A percentile compares a stretch with the other conserved stretches of the same genome.
These are phyloP conservation scores for Onychomys arenicola DNA, from an alignment of 2,797 vertebrate genomes.

Conservation along the genomic window DNA sequence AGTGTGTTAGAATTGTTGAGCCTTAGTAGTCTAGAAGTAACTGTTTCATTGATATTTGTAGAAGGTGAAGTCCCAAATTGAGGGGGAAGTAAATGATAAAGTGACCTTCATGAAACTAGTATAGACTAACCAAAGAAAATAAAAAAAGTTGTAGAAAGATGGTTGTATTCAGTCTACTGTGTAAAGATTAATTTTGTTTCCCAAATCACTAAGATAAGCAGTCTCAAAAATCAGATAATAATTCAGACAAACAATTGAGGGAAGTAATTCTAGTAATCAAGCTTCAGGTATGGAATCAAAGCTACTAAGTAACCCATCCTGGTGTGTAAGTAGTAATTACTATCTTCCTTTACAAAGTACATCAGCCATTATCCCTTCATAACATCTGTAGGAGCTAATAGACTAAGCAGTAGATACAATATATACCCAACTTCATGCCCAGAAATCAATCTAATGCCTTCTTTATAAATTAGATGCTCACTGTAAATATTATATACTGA, in stretches of 20 bases:
- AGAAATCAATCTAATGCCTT: background rate
- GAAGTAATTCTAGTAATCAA: background rate
- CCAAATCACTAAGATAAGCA: background rate
- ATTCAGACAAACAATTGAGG: background rate
- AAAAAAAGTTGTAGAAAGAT: slow-evolving; percentile 31
- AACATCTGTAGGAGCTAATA: background rate
- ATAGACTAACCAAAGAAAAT: background rate
- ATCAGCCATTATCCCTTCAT: slow-evolving; percentile 16
- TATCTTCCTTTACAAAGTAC: background rate
- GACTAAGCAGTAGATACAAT: background rate
- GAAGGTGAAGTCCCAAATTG: background rate
- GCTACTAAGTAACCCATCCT: background rate
- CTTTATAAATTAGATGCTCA: background rate
- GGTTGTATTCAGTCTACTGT: background rate
- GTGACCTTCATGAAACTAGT: background rate
- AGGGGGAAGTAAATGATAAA: background rate
- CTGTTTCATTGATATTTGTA: background rate
- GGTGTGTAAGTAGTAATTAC: slow-evolving; percentile 2
- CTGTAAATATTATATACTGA: background rate
- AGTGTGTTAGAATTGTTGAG: background rate
- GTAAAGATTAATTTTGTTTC: background rate
- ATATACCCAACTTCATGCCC: background rate
- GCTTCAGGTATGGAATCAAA: background rate
- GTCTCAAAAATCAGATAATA: background rate
- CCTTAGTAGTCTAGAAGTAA: background rate